Evolutionary conservation across 2,113 vertebrate species (phyloP), one percentile per base, ranked within the genome.

Genomic region (Tetrao urogallus): DNA sequence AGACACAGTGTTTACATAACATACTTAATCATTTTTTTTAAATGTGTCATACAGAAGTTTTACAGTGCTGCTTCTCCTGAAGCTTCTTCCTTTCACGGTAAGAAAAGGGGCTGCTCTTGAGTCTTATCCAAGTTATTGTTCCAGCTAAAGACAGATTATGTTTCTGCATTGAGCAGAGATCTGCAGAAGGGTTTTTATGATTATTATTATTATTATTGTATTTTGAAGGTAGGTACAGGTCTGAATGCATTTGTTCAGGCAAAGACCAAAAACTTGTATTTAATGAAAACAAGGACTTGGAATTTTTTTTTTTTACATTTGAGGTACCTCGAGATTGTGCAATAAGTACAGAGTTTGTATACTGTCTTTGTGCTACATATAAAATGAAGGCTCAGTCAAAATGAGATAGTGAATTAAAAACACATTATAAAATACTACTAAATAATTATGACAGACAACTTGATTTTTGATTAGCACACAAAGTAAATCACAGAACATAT

Each of bases 1-100:
- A 65, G 77, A 56, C 69, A 64, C 63, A 58, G 13, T 2, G 79
- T 93, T 96, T 94, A 70, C 45, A 82, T 82, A 96, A 87, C n/a
- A 34, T 30, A 42, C 50, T 76, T 78, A 73, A 90, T 86, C 0
- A 52, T 93, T 90, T 92, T 92, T 94, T 93, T 90, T 43, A 50
- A 76, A 92, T 91, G 78, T 96, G 95, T 94, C 95, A 96, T 67
- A 67, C 40, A 86, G 89, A 93, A 92, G 65, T 86, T 94, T 90
- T 82, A 82, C 78, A 94, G 73, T 38, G 36, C 83, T 92, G 40
- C 70, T 93, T 9, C 4, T 91, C 84, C 76, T 28, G 1, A 89
- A 92, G 24, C 66, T 89, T 92, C 94, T 96, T 96, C 96, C 95
- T 96, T 96, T 96, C 91, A 95, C 11, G 94, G 96, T 94, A 93